These are phyloP conservation scores for Tetragnatha versicolor DNA, from an alignment of 1,140 invertebrate genomes.

Conservation along the genomic window DNA sequence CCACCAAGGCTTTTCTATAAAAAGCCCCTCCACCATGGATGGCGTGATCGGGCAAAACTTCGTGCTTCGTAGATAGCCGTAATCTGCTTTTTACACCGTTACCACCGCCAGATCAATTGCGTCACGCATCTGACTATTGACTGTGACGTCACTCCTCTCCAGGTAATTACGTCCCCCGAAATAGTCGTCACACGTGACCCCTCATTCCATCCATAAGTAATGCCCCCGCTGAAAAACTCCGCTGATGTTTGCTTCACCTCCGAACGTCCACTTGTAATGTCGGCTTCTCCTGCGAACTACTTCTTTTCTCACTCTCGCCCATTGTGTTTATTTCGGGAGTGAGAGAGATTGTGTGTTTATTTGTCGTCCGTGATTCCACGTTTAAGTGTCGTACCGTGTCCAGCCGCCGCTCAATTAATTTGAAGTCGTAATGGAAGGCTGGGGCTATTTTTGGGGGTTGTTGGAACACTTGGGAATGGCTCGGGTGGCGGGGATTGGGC, in stretches of 20 bases:
- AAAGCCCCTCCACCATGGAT: too few relatives aligned
- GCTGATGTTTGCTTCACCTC: not conserved
- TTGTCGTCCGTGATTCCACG: too few relatives aligned
- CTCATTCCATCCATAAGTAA: conserved; percentile 39
- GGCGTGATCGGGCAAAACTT: not conserved
- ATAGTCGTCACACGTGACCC: conserved; percentile 33
- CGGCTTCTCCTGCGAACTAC: not conserved
- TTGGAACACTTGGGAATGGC: too few relatives aligned
- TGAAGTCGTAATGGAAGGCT: too few relatives aligned
- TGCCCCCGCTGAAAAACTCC: conserved; percentile 6
- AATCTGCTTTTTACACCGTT: conserved; percentile 33
- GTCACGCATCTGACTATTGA: conserved; percentile 41
- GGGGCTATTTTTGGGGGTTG: too few relatives aligned
- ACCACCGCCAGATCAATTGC: conserved; percentile 12
- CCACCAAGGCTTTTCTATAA: too few relatives aligned
- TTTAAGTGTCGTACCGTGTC: too few relatives aligned
- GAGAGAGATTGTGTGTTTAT: too few relatives aligned
- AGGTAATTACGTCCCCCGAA: conserved; percentile 33
- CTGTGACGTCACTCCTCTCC: conserved; percentile 27
- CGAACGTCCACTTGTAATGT: not conserved
- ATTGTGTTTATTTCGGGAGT: not conserved
- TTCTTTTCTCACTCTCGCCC: not conserved
- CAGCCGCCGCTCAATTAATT: too few relatives aligned
- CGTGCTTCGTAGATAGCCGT: not conserved
- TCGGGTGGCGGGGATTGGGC: too few relatives aligned